phyloP scores from a whole-genome alignment of 2,113 vertebrate species.

The Neogobius melanostomus region DNA sequence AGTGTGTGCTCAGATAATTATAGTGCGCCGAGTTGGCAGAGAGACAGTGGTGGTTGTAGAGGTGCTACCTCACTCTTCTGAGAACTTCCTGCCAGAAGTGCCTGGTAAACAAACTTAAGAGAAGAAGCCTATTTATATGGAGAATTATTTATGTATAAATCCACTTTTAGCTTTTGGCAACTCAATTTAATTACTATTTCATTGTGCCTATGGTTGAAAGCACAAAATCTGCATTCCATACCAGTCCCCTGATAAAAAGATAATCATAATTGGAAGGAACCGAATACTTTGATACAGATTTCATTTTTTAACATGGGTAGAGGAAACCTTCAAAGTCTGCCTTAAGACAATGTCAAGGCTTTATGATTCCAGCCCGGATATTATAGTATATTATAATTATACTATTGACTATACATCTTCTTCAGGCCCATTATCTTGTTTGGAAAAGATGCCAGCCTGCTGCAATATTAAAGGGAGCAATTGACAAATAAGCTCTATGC shows the following conservation, averaged over 20 bases:
- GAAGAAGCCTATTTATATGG: constrained; percentile 21
- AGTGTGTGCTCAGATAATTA: constrained; percentile 47
- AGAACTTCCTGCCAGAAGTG: constrained; percentile 42
- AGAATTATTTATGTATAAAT: constrained; percentile 25
- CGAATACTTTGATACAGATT: neutral
- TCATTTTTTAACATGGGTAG: neutral
- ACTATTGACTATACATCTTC: neutral
- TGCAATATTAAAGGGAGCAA: constrained; percentile 51
- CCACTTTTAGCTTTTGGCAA: neutral
- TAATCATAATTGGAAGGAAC: neutral
- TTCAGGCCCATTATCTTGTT: constrained; percentile 29
- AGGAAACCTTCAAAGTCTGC: too few relatives aligned
- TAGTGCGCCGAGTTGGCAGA: constrained; percentile 55
- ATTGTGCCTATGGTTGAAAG: neutral
- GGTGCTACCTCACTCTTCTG: constrained; percentile 43
- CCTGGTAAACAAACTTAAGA: constrained; percentile 51
- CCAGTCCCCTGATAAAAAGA: neutral
- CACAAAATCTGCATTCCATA: neutral
- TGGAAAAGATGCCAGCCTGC: constrained; percentile 35
- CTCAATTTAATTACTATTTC: neutral
- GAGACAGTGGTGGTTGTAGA: constrained; percentile 41
- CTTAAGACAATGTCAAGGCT: neutral
- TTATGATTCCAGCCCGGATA: neutral
- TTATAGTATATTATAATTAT: neutral
- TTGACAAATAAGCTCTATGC: constrained; percentile 52